Evolutionary conservation across 2,113 vertebrate genomes (phyloP), one percentile per base, ranked within the genome.

Genomic region (Haemorhous mexicanus): DNA sequence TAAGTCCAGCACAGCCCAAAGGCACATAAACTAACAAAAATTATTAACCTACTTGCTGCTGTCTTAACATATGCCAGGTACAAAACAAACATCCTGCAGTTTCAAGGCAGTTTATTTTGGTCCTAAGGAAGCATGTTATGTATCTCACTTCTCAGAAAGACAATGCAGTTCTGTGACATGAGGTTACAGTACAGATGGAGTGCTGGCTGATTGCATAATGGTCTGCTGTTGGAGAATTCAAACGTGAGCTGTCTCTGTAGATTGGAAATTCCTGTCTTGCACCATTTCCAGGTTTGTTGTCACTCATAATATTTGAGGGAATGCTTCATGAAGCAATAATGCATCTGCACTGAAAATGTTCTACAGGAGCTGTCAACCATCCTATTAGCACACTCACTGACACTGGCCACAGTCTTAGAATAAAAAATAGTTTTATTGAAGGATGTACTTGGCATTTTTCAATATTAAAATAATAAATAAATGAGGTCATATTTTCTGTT

Each of bases 291-390:
- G 81, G 90, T 96, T 97, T 95, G 81, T 97, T 97, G 96, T 97
- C 96, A 96, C 93, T 97, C 96, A 95, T 97, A 95, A 97, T 97
- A 97, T 97, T 89, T 87, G 84, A 97, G 44, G 73, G 86, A 97
- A 96, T 95, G 94, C 89, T 97, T 96, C 95, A 95, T 95, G 94
- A 97, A 97, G 93, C 93, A 97, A 83, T 95, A 96, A 95, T 55
- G 84, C 88, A 93, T 59, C 91, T 97, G 84, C 12, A 11, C 78
- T 95, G 93, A 96, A 97, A 96, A 95, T 87, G 91, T 96, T 97
- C 95, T 94, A 93, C 86, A 74, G 93, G 93, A 97, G 95, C 94
- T 96, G 93, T 97, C 96, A 97, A 62, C 87, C 90, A 84, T 76
- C 94, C 62, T 94, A 89, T 97, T 96, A 97, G 91, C 81, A 84